Base-by-base conservation (phyloP, 2,888 invertebrate species). In the Liopterus haemorrhoidalis region DNA sequence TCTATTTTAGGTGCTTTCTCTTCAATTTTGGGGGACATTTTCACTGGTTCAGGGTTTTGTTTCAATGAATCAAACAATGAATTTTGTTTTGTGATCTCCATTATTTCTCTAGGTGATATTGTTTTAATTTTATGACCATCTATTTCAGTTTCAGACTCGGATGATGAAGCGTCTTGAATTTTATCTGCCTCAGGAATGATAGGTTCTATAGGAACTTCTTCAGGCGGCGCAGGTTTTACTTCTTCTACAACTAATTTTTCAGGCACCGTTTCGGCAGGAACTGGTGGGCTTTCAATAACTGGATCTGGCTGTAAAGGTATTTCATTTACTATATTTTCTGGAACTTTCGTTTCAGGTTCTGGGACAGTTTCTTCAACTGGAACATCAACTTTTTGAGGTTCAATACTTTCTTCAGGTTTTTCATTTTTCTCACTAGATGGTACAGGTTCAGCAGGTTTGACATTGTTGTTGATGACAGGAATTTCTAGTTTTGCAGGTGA, bases 341-440 rank as follows among this genome's bases (percentile, higher is more conserved):
- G 4, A 5, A 2, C 4, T n/a, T 25, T 4, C 5, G n/a, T 12
- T 25, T 11, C 5, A 4, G 25, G n/a, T 25, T 25, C 25, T 25
- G n/a, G n/a, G 11, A 11, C 25, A 12, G 11, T 25, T 5, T 3
- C 2, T 5, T 11, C 25, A 25, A 11, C 25, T 2, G 25, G 5
- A 25, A n/a, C 4, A 1, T 42, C 39, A 12, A 38, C 21, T 5
- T 49, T 41, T 6, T 40, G 32, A 35, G 24, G 41, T 4, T 31
- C 40, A 27, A 28, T 19, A 52, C 70, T 71, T 49, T 72, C 70
- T 57, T 72, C 72, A 9, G 71, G 72, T 56, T 72, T 71, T 0
- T 71, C 71, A 58, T 72, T 72, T 47, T 40, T 35, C 24, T 36
- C 11, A 24, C 16, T 8, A 27, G 42, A 8, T 46, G 49, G 25